Evolutionary conservation across 2,888 invertebrate genomes (phyloP).

Genomic region (Galerucella calmariensis): DNA sequence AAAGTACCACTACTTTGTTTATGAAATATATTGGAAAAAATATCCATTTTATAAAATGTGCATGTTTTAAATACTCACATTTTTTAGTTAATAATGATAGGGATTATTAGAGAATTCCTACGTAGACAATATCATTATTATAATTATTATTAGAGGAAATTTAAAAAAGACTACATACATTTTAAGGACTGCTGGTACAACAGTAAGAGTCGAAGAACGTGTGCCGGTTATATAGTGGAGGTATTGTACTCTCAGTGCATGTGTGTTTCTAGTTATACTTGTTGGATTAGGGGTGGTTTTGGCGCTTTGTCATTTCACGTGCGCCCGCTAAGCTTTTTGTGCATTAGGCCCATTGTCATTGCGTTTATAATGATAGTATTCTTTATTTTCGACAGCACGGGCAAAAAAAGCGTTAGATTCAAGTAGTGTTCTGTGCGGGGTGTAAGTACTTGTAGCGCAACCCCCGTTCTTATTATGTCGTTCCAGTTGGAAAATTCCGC

Average conservation of each 20-base stretch:
- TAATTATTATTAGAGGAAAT: neutral
- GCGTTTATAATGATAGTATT: constrained; percentile 62
- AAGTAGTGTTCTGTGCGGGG: constrained; percentile 29
- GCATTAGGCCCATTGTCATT: constrained; percentile 59
- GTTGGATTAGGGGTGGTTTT: constrained; percentile 65
- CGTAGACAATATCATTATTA: no score
- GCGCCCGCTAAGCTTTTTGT: constrained; percentile 57
- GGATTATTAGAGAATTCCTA: no score
- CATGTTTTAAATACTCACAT: no score
- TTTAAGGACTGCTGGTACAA: constrained; percentile 39
- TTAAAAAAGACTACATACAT: no score
- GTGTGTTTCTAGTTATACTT: constrained; percentile 65
- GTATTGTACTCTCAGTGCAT: constrained; percentile 55
- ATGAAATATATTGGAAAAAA: no score
- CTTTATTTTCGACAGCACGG: constrained; percentile 55
- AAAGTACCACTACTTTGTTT: no score
- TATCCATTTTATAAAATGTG: no score
- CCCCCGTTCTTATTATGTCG: constrained; percentile 6
- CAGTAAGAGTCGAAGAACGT: constrained; percentile 54
- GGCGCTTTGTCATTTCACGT: constrained; percentile 64
- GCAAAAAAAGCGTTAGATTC: constrained; percentile 50
- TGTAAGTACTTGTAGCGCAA: constrained; percentile 18
- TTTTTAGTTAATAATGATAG: no score
- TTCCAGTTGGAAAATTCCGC: neutral
- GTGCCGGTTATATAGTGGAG: constrained; percentile 58